Base-by-base conservation (phyloP, 1,140 invertebrate species). In the Asobara japonica region DNA sequence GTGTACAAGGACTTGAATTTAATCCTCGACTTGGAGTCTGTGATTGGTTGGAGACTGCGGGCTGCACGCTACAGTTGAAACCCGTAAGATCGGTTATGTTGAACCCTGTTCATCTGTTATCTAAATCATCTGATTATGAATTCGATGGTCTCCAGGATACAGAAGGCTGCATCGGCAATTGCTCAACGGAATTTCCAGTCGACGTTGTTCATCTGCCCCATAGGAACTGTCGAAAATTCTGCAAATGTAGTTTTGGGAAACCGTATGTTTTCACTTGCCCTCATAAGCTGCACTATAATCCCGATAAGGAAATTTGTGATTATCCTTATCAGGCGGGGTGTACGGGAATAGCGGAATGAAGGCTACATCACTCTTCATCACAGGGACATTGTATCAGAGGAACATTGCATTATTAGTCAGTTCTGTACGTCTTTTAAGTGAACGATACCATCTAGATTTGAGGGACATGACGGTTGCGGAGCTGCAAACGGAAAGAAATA, bases 211-310 rank as follows among this genome's bases (percentile, higher is more conserved):
- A 48, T 13, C 18, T 48, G 6, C n/a, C 41, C 0, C 84, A 90
- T 71, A 72, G 83, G 3, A 84, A 89, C 64, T 91, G 90, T 74
- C 77, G 85, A n/a, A 88, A 85, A 33, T 91, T 89, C 75, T 91
- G 89, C 78, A 79, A 87, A 33, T 91, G 91, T 74, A 82, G 85
- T 1, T 83, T 82, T 31, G 87, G 85, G 3, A 72, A 79, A 27
- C 81, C 86, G 0, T 77, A 88, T 3, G 77, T 86, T 18, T 76
- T 82, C 33, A 3, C 41, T 8, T 86, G 84, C 61, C 83, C 84
- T 16, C 74, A 76, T 5, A 73, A 74, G 16, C 75, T 86, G 16
- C 81, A 84, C 65, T 87, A 82, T 72, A 85, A 84, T 69, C 75
- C 81, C 4, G 65, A 16, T 1, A 74, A 77, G 13, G 79, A 80